phyloP scores from a whole-genome alignment of 2,888 invertebrate genomes.

The Limnephilus rhombicus region DNA sequence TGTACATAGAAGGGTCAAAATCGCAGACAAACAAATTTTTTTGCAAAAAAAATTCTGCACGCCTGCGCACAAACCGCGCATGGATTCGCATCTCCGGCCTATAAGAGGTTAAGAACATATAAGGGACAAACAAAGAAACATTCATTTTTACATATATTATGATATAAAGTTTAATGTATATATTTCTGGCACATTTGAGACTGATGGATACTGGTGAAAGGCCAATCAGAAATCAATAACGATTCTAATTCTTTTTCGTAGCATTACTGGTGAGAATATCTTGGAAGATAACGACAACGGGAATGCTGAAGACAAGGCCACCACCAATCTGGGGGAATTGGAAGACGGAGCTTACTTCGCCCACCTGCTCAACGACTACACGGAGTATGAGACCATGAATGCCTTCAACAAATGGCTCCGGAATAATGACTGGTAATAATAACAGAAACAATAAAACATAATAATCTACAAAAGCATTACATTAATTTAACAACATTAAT shows the following conservation, averaged over 20 bases:
- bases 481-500: background rate
- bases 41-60: no score
- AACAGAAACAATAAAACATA: background rate
- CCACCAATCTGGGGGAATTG: background rate
- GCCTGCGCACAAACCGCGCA: no score
- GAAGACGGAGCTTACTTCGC: slow-evolving; percentile 15
- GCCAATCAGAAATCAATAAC: background rate
- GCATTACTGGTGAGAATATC: slow-evolving; percentile 10
- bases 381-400: slow-evolving; percentile 9
- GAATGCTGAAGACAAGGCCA: slow-evolving; percentile 17
- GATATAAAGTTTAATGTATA: background rate
- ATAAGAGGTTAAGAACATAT: no score
- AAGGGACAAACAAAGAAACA: background rate
- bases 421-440: slow-evolving; percentile 34
- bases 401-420: slow-evolving; percentile 19
- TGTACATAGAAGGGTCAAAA: no score
- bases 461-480: background rate
- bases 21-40: no score
- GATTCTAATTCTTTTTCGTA: background rate
- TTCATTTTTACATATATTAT: background rate
- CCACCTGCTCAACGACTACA: slow-evolving; percentile 22
- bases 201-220: no score
- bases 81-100: no score
- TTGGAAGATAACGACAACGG: slow-evolving; percentile 12
- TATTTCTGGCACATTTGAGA: no score